These are phyloP conservation scores for Eulithis testata DNA, from an alignment of 2,888 invertebrate species.

Conservation along the genomic window DNA sequence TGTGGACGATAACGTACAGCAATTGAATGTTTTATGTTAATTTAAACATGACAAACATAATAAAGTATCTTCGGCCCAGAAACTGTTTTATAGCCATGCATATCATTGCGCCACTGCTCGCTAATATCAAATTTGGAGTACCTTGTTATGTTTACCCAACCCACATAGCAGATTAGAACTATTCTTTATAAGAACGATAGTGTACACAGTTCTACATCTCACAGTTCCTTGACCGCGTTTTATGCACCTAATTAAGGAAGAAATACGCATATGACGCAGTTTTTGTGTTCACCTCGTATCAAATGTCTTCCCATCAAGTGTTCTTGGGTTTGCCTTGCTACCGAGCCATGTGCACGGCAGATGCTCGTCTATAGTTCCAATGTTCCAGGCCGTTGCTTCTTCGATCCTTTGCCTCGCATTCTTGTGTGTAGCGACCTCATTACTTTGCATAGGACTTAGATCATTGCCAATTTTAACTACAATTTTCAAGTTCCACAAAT, in stretches of 20 bases:
- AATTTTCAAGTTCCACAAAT: neutral
- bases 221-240: slow-evolving; percentile 69
- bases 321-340: slow-evolving; percentile 58
- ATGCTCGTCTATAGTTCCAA: slow-evolving; percentile 62
- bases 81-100: slow-evolving; percentile 28
- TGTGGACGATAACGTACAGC: slow-evolving; percentile 48
- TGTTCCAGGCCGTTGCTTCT: slow-evolving; percentile 49
- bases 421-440: slow-evolving; percentile 31
- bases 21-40: slow-evolving; percentile 62
- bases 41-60: slow-evolving; percentile 35
- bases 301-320: slow-evolving; percentile 70
- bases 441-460: slow-evolving; percentile 13
- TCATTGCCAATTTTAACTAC: neutral
- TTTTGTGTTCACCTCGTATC: slow-evolving; percentile 62
- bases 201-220: slow-evolving; percentile 40
- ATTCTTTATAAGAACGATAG: slow-evolving; percentile 47
- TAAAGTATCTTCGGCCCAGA: slow-evolving; percentile 18
- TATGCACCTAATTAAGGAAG: slow-evolving; percentile 54
- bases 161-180: slow-evolving; percentile 47
- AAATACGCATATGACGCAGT: slow-evolving; percentile 61
- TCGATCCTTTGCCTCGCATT: slow-evolving; percentile 36
- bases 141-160: slow-evolving; percentile 53
- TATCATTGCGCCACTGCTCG: slow-evolving; percentile 33
- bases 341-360: slow-evolving; percentile 77
- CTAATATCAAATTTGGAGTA: slow-evolving; percentile 40